These are phyloP conservation scores for Andricus grossulariae DNA, from an alignment of 1,140 invertebrate species.

Conservation along the genomic window DNA sequence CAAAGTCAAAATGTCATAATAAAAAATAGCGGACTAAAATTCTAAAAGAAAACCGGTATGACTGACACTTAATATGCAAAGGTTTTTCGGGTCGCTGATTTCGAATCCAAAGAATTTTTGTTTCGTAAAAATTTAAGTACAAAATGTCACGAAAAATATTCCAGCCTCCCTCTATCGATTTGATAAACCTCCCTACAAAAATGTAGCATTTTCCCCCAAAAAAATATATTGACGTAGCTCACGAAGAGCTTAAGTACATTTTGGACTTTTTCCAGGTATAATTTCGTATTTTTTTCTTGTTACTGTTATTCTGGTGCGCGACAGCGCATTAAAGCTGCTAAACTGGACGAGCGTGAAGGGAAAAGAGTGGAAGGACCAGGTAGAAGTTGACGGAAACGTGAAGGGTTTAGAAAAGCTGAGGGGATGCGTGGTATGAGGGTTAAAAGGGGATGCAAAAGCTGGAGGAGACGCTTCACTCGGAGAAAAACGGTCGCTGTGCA, in stretches of 20 bases:
- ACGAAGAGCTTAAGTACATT: background rate
- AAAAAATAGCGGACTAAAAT: too few species aligned
- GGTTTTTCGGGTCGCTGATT: too few species aligned
- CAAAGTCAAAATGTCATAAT: too few species aligned
- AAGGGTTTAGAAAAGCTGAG: conserved; percentile 30
- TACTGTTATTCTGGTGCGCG: conserved; percentile 37
- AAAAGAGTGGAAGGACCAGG: background rate
- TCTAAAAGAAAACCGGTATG: too few species aligned
- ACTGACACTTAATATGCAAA: too few species aligned
- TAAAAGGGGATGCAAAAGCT: conserved; percentile 4
- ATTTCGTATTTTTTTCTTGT: conserved; percentile 5
- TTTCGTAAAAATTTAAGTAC: too few species aligned
- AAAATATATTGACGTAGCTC: background rate
- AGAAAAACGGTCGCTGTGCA: conserved; percentile 62
- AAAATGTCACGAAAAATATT: too few species aligned
- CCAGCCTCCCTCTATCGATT: too few species aligned
- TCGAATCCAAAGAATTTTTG: too few species aligned
- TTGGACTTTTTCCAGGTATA: background rate
- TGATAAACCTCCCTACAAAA: too few species aligned
- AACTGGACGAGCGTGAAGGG: conserved; percentile 41
- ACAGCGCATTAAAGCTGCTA: conserved; percentile 60
- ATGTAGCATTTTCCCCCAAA: background rate
- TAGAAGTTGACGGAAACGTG: conserved; percentile 27
- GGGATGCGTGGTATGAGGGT: conserved; percentile 35
- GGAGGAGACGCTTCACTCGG: conserved; percentile 45